Conservation (phyloP, 2,888 invertebrate genomes). For the Epirrita christyi region DNA sequence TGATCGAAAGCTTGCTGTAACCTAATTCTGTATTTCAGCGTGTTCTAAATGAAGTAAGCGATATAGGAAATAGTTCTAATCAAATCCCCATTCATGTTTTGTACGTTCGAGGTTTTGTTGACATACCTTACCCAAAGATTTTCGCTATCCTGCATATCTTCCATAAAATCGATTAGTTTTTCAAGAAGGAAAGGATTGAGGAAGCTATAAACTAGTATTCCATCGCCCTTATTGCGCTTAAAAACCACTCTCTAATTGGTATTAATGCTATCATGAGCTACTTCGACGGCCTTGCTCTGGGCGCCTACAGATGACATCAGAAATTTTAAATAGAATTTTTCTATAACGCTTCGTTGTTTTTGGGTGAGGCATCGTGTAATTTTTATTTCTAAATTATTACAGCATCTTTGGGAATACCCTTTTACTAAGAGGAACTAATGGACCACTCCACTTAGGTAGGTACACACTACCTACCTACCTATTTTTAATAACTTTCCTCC, state of each 20-base stretch:
- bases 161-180: conserved; percentile 14
- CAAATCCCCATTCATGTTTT: background rate
- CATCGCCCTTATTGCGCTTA: conserved; percentile 27
- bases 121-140: conserved; percentile 32
- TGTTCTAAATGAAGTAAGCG: conserved; percentile 18
- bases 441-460: too few species aligned
- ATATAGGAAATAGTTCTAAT: background rate
- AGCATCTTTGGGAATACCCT: conserved; percentile 15
- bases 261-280: conserved; percentile 48
- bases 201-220: conserved; percentile 7
- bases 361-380: conserved; percentile 30
- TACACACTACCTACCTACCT: too few species aligned
- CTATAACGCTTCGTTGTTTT: conserved; percentile 56
- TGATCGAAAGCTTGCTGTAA: conserved; percentile 76
- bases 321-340: conserved; percentile 76
- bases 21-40: conserved; percentile 56
- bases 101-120: conserved; percentile 31
- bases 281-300: conserved; percentile 63
- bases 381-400: conserved; percentile 29
- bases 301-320: conserved; percentile 80
- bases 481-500: too few species aligned
- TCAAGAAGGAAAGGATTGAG: conserved; percentile 1
- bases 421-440: background rate
- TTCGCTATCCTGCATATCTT: conserved; percentile 14
- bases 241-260: conserved; percentile 46